Base-by-base conservation (phyloP, 2,113 vertebrate species). In the Orientallactaga bullata region DNA sequence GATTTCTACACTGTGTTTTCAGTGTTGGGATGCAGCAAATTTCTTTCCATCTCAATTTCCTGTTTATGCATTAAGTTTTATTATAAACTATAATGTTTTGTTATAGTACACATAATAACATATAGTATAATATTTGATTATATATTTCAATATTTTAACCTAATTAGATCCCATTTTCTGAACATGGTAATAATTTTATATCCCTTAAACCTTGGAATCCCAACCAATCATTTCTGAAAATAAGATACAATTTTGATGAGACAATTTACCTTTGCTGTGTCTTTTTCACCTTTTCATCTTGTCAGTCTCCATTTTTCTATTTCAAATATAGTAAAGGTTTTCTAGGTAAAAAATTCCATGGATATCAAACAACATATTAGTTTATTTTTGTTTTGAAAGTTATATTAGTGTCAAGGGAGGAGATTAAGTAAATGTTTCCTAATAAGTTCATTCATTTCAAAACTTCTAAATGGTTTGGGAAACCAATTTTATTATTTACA, bases 401-500 rank as follows among this genome's bases (percentile, higher is more conserved):
- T 55, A 10, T 47, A 68, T 80, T 9, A 23, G 73, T 9, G 4
- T 91, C 91, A 81, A 77, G 24, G 28, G 47, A n/a, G 23, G 18
- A 69, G 23, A 51, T 74, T 90, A 88, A 60, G 23, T 30, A 79
- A 84, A 61, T 60, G 68, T 87, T 92, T 83, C 32, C 55, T 85
- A 63, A 69, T 61, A 87, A 92, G 37, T 58, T 92, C 23, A 65
- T 61, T 94, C 89, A 89, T 89, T 91, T 82, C 61, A 72, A 95
- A n/a, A 79, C 32, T 95, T 90, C 69, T 23, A 74, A 94, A 85
- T 93, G 65, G 63, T 23, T 60, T 63, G 32, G 95, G 93, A 86
- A 76, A 65, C 89, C 95, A 84, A 89, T 80, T 93, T 96, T 86
- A 94, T 96, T 84, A 95, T 39, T 95, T 94, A 20, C 37, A 76